Percentiles rank a stretch among this genome's conserved stretches.
phyloP scores from a whole-genome alignment of 1,140 invertebrate genomes.

The Drosophila nikananu region DNA sequence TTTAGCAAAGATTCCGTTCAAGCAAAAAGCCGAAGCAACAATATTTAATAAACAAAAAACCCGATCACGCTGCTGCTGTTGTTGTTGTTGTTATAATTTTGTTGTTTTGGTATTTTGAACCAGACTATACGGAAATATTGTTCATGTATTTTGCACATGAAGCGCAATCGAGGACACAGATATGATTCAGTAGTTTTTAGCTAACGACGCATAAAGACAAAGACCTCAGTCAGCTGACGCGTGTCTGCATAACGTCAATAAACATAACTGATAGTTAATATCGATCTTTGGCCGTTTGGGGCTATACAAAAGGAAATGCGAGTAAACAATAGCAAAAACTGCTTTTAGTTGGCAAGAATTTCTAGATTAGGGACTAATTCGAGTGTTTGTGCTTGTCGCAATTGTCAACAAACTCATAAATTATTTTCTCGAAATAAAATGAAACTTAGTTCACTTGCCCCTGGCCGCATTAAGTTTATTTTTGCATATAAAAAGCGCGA shows the following conservation, averaged over 20 bases:
- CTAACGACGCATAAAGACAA: slow-evolving; percentile 14
- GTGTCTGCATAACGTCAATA: slow-evolving; percentile 16
- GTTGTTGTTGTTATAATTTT: slow-evolving; percentile 34
- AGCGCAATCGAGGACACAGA: slow-evolving; percentile 53
- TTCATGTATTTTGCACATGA: slow-evolving; percentile 36
- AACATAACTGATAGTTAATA: slow-evolving; percentile 23
- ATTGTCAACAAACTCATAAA: slow-evolving; percentile 54
- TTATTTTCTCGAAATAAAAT: slow-evolving; percentile 9
- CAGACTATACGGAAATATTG: slow-evolving; percentile 57
- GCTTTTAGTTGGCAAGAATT: background rate
- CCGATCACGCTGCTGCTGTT: slow-evolving; percentile 11
- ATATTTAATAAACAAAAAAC: slow-evolving; percentile 44
- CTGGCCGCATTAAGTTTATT: slow-evolving; percentile 32
- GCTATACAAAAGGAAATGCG: slow-evolving; percentile 20
- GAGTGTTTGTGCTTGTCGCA: background rate
- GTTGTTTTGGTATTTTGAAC: slow-evolving; percentile 38
- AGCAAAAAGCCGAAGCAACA: slow-evolving; percentile 17
- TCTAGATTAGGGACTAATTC: slow-evolving; percentile 35
- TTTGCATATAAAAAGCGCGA: slow-evolving; percentile 12
- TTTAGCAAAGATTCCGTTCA: slow-evolving; percentile 25
- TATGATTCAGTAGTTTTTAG: slow-evolving; percentile 36
- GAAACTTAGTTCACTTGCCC: slow-evolving; percentile 21
- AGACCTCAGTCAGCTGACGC: background rate
- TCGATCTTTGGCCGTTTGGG: slow-evolving; percentile 46
- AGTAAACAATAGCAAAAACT: slow-evolving; percentile 33